Conservation (phyloP, 30 jellyfish, hydroid and myxozoan genomes). For the Chrysaora quinquecirrha region DNA sequence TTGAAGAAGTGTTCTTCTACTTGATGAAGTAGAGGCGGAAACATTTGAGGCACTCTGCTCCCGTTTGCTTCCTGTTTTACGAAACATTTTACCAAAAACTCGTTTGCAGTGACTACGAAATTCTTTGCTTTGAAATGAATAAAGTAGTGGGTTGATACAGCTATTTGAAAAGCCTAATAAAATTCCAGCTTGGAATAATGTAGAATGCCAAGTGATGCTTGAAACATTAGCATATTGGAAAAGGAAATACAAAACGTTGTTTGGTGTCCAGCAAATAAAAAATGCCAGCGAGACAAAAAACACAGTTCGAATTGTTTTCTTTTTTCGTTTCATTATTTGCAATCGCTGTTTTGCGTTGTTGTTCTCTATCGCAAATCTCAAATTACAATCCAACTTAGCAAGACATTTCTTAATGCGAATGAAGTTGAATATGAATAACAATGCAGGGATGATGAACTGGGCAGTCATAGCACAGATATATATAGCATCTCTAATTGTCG, state of each 20-base stretch:
- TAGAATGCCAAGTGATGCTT: constrained; percentile 57
- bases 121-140: constrained; percentile 54
- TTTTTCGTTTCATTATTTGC: constrained; percentile 21
- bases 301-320: constrained; percentile 53
- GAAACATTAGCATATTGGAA: constrained; percentile 51
- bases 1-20: too few relatives aligned
- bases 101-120: constrained; percentile 53
- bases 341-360: background rate
- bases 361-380: background rate
- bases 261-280: constrained; percentile 80
- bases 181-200: constrained; percentile 51
- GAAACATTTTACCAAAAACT: background rate
- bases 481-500: constrained; percentile 1
- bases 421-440: constrained; percentile 34
- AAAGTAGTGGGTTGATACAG: constrained; percentile 78
- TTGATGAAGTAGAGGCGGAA: too few relatives aligned
- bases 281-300: constrained; percentile 58
- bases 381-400: constrained; percentile 13
- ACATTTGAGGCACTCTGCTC: too few relatives aligned
- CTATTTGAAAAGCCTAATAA: constrained; percentile 72
- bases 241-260: constrained; percentile 57
- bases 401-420: constrained; percentile 47
- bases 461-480: constrained; percentile 39
- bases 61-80: too few relatives aligned
- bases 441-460: constrained; percentile 67